These are phyloP conservation scores for Lissocephala sabroskyi DNA, from an alignment of 2,888 invertebrate genomes.

Conservation along the genomic window DNA sequence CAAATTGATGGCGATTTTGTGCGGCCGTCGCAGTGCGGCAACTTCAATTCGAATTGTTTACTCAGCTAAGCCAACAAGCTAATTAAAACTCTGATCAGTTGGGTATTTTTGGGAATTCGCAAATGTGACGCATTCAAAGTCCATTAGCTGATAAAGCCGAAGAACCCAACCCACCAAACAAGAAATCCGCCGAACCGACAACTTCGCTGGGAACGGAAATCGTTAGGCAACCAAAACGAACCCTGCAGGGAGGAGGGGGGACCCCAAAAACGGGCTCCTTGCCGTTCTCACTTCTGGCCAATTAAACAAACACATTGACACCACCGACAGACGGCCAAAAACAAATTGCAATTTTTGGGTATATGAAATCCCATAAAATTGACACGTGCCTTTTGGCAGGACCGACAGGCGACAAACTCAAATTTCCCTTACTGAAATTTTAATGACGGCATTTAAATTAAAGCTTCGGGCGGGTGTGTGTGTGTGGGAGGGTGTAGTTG, in stretches of 20 bases:
- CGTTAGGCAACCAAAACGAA: conserved; percentile 17
- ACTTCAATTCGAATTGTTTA: conserved; percentile 10
- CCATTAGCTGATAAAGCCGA: conserved; percentile 49
- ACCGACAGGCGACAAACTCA: too few species aligned
- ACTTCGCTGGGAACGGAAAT: conserved; percentile 54
- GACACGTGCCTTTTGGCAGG: too few species aligned
- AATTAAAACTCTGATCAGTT: conserved; percentile 18
- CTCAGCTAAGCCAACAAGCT: conserved; percentile 18
- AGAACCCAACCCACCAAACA: conserved; percentile 5
- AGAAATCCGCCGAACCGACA: conserved; percentile 10
- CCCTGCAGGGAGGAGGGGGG: too few species aligned
- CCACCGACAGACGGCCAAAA: conserved; percentile 26
- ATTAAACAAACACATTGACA: conserved; percentile 59
- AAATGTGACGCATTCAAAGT: conserved; percentile 51
- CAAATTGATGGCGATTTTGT: background rate
- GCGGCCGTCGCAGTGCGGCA: background rate
- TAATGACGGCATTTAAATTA: too few species aligned
- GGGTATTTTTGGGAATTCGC: background rate
- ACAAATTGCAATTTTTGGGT: too few species aligned
- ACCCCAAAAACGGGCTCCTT: conserved; percentile 23
- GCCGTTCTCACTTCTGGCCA: conserved; percentile 37
- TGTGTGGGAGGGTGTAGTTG: too few species aligned
- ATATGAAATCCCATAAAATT: too few species aligned
- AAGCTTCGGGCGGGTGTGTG: too few species aligned
- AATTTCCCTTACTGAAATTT: too few species aligned